These are phyloP conservation scores for Oligia fasciuncula DNA, from an alignment of 2,888 invertebrate species.

Conservation along the genomic window DNA sequence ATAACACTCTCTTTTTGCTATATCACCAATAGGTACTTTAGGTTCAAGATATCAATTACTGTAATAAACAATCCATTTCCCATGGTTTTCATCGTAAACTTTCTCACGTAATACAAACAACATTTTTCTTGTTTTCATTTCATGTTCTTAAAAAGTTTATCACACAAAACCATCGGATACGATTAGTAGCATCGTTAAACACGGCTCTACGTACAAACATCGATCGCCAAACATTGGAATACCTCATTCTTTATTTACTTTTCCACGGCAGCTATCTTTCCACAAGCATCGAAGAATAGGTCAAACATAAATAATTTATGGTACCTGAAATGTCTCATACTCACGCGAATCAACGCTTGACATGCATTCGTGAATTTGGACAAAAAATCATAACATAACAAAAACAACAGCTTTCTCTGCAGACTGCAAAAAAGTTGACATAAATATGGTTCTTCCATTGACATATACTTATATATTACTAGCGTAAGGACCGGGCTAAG, in stretches of 20 bases:
- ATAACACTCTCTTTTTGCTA: background rate
- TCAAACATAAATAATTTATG: conserved; percentile 42
- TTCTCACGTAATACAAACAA: conserved; percentile 6
- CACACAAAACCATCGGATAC: conserved; percentile 32
- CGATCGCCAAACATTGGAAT: conserved; percentile 41
- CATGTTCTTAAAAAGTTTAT: conserved; percentile 30
- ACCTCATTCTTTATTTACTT: conserved; percentile 55
- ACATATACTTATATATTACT: no score
- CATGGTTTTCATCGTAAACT: background rate
- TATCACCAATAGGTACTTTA: background rate
- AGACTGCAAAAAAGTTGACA: background rate
- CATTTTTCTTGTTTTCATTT: background rate
- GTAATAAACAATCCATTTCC: conserved; percentile 12
- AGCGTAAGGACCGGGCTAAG: no score
- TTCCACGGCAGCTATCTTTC: conserved; percentile 43
- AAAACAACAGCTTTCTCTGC: conserved; percentile 16
- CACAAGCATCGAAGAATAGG: conserved; percentile 43
- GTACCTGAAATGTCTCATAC: conserved; percentile 15
- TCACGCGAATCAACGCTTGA: conserved; percentile 47
- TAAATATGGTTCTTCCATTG: conserved; percentile 19
- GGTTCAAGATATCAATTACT: background rate
- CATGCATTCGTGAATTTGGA: conserved; percentile 38
- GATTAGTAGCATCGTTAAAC: conserved; percentile 48
- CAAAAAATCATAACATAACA: conserved; percentile 12
- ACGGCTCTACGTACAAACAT: conserved; percentile 38